Base-by-base conservation (phyloP, 2,113 vertebrate genomes). In the Chloroceryle aenea region DNA sequence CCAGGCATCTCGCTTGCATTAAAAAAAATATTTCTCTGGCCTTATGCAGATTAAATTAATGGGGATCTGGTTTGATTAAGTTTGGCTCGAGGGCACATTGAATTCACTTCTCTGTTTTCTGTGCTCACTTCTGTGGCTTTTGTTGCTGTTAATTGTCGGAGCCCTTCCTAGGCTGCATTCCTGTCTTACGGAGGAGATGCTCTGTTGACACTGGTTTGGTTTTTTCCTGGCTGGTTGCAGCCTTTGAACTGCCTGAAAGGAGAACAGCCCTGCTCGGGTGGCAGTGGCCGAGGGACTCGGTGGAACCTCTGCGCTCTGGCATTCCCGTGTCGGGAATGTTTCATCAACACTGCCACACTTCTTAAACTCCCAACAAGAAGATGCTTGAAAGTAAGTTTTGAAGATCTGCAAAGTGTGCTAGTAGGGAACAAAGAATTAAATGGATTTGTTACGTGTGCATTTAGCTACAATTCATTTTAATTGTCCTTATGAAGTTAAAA, bases 391-490 rank as follows among this genome's bases (percentile, higher is more conserved):
- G 78, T 93, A 89, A 97, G 88, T 97, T 97, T 93, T 77, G 75
- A 74, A 94, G 96, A 90, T 94, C 92, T 97, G 88, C 95, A 94
- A 97, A 97, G 94, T 90, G 81, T 86, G 91, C 72, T 93, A 68
- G 82, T 48, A 18, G 95, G 90, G 87, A 98, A 89, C 96, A 75
- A 86, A 91, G 96, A 85, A 93, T 97, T 97, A 96, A 97, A 97
- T 96, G 93, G 95, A 92, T 98, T 97, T 97, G 97, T 98, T 97
- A 89, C 89, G 77, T 97, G 95, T 97, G 94, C 96, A 90, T 98
- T 98, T 98, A 98, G 98, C 97, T 97, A 97, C 98, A 98, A 97
- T 98, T 98, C 97, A 98, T 98, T 98, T 98, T 97, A 98, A 98
- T 98, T 98, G 98, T 98, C 98, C 96, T 95, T 97, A 98, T 93